Base-by-base conservation (phyloP, 2,113 vertebrate genomes). In the Phaetusa simplex region DNA sequence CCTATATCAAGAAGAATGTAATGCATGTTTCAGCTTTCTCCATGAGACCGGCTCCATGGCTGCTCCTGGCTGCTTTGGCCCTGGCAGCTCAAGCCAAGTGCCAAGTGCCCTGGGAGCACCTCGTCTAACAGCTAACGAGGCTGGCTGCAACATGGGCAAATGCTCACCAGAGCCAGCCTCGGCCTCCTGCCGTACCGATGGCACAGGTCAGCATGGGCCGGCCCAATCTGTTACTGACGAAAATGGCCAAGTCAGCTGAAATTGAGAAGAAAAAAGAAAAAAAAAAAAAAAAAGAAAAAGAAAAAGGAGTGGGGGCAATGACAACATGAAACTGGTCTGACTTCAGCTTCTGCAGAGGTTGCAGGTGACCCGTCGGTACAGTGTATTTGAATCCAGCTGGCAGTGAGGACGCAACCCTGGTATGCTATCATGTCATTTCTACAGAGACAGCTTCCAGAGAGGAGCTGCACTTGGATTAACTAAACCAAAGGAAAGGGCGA, bases 1-100 rank as follows among this genome's bases (percentile, higher is more conserved):
- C 34, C 49, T 34, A 49, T 12, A 72, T 47, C 36, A 45, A 34
- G 4, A 65, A 45, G 7, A 66, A 72, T 9, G 53, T 30, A 24
- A 78, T 0, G 11, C 5, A 52, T 8, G 3, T 22, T 79, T n/a
- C 18, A 14, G 24, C 36, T 61, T 78, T 66, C n/a, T 72, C 45
- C 17, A 11, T 0, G 0, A 71, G 59, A 53, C 42, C 5, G 0
- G 10, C 38, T 50, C 59, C 27, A 12, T 0, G 5, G 42, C 30
- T 11, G n/a, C 34, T 88, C 38, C 32, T 34, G 26, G 50, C 24
- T 66, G 21, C 59, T 64, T 32, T 71, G 49, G 56, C 38, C 21
- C 36, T 12, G 27, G 23, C 49, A 77, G 56, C 22, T 12, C 52
- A 36, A 61, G 59, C 52, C 3, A 0, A 83, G 23, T 40, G 29